Evolutionary conservation across 2,113 vertebrate species (phyloP).

Genomic region (Cheirogaleus medius): DNA sequence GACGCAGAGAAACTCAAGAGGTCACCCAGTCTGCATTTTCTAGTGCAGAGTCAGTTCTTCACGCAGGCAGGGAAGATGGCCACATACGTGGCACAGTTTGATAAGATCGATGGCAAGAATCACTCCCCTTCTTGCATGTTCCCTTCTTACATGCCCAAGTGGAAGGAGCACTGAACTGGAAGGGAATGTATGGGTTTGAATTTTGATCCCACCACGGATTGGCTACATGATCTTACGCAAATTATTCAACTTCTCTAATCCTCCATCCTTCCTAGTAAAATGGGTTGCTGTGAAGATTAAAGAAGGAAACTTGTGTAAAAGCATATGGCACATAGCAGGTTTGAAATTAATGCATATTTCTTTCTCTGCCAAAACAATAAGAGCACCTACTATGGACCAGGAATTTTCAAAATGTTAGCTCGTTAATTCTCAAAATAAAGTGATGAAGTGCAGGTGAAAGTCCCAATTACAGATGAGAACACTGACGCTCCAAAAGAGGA

Average conservation of each 20-base stretch:
- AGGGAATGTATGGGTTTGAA: not conserved
- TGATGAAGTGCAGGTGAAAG: not conserved
- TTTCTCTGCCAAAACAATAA: not conserved
- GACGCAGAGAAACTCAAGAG: not conserved
- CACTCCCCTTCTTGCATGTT: not conserved
- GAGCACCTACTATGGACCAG: not conserved
- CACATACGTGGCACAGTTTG: fast-evolving
- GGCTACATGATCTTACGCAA: not conserved
- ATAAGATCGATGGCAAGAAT: not conserved
- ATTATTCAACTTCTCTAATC: not conserved
- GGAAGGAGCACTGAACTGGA: not conserved
- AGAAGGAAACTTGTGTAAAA: not conserved
- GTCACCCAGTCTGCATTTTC: not conserved
- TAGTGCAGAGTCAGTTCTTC: not conserved
- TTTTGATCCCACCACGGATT: not conserved
- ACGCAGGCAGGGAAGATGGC: not conserved
- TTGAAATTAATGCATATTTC: not conserved
- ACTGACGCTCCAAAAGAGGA: not conserved
- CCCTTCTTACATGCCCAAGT: not conserved
- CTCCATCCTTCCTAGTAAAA: not conserved
- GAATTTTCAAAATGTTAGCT: not conserved
- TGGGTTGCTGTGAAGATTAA: not conserved
- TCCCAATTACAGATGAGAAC: not conserved
- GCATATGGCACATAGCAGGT: not conserved
- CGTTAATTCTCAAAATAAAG: not conserved